phyloP scores from a whole-genome alignment of 2,888 invertebrate genomes.

The Sinotaia quadrata region DNA sequence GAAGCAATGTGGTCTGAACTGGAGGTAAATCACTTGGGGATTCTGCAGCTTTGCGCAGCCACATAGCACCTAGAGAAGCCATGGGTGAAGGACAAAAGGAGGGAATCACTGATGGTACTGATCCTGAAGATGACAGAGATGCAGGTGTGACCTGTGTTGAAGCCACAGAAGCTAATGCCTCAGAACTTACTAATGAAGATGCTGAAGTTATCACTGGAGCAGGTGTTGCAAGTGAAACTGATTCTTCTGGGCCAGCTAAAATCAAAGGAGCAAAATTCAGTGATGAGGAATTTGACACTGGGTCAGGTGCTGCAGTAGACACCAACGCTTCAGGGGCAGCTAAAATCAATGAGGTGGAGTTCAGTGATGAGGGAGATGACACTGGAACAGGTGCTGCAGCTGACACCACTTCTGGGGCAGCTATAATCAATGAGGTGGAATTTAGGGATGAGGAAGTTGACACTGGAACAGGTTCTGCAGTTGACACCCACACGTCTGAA shows the following conservation, averaged over 20 bases:
- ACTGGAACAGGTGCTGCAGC: background rate
- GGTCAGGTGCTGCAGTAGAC: background rate
- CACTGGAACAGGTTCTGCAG: background rate
- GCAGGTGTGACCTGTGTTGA: too few species aligned
- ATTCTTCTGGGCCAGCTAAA: too few species aligned
- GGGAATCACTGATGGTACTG: background rate
- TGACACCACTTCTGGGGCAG: background rate
- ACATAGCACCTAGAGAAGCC: conserved; percentile 23
- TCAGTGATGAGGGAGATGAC: background rate
- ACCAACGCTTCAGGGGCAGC: background rate
- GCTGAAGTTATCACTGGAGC: too few species aligned
- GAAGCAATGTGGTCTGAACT: conserved; percentile 10
- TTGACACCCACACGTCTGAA: too few species aligned
- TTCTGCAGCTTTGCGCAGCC: conserved; percentile 14
- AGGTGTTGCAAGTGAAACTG: too few species aligned
- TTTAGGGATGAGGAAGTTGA: background rate
- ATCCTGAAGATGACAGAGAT: too few species aligned
- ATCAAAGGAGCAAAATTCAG: too few species aligned
- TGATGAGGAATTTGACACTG: too few species aligned
- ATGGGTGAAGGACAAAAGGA: background rate
- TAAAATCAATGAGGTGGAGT: background rate
- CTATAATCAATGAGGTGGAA: background rate
- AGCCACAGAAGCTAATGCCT: too few species aligned
- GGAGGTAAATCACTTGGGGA: conserved; percentile 4
- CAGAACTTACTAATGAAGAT: too few species aligned